Base-by-base conservation (phyloP, 2,888 invertebrate genomes). In the Watsonalla binaria region DNA sequence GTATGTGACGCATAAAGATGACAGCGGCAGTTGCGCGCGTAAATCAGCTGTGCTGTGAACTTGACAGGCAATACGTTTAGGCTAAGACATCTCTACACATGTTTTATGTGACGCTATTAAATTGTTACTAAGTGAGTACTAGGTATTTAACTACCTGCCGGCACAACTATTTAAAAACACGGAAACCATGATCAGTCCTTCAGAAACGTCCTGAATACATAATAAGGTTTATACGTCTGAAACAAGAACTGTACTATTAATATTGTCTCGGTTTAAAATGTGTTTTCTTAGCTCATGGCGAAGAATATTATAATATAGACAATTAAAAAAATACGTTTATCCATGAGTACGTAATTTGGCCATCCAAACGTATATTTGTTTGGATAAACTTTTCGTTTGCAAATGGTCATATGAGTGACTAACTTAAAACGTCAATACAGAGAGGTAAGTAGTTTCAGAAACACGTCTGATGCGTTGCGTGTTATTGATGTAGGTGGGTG, bases 11-110 rank as follows among this genome's bases (percentile, higher is more conserved):
- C 80, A 82, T 74, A 80, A 71, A 66, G 61, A 54, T 54, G 52
- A 58, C 59, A 56, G 49, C 14, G 59, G 57, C 78, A 76, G 65
- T 77, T 75, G 80, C 57, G 55, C 62, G 57, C 62, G 79, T 85
- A 80, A 82, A 84, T 85, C 79, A 80, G 67, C 70, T 65, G 65
- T 70, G 67, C 70, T 65, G 65, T 70, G 69, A 78, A 78, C 80
- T 78, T 82, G 80, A 78, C 78, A 76, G 76, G 70, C 68, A 68
- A 68, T 66, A 63, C 66, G 66, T 56, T 52, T 51, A 61, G 56
- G 55, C 46, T 51, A 47, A 55, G 54, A 65, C 42, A 11, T 7
- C 5, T 42, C 42, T 42, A 42, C 5, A 42, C 11, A 8, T 11
- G 24, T 11, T 11, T 11, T 42, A 8, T 37, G 37, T 8, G 37